phyloP scores from a whole-genome alignment of 2,888 invertebrate genomes.

The Noctua fimbriata region DNA sequence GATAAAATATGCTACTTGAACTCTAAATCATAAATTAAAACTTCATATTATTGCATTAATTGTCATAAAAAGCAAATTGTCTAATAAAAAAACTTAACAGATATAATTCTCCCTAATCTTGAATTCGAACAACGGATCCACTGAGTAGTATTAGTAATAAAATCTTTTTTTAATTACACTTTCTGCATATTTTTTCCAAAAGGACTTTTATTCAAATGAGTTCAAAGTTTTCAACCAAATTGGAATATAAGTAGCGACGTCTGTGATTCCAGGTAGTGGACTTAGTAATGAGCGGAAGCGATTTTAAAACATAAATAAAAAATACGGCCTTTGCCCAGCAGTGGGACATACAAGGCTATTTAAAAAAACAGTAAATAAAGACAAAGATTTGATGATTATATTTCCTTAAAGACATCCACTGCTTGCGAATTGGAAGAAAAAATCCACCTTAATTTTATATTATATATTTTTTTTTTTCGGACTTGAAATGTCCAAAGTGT shows the following conservation, averaged over 20 bases:
- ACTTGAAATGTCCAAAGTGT: no score
- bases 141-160: conserved; percentile 40
- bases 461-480: no score
- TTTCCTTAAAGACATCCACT: no score
- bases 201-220: conserved; percentile 69
- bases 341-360: background rate
- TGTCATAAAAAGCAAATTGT: background rate
- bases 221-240: conserved; percentile 63
- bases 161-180: conserved; percentile 60
- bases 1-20: no score
- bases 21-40: background rate
- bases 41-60: background rate
- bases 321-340: background rate
- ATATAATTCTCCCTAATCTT: conserved; percentile 34
- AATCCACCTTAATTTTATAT: no score
- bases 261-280: conserved; percentile 46
- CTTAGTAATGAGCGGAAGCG: conserved; percentile 19
- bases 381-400: no score
- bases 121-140: conserved; percentile 31
- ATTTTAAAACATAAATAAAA: background rate
- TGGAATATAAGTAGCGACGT: conserved; percentile 57
- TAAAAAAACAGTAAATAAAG: background rate
- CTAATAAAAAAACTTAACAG: conserved; percentile 6
- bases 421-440: no score
- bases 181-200: conserved; percentile 51